A percentile compares a stretch with the other conserved stretches of the same genome.
Conservation (phyloP, 2,888 invertebrate genomes). For the Peribatodes rhomboidaria region DNA sequence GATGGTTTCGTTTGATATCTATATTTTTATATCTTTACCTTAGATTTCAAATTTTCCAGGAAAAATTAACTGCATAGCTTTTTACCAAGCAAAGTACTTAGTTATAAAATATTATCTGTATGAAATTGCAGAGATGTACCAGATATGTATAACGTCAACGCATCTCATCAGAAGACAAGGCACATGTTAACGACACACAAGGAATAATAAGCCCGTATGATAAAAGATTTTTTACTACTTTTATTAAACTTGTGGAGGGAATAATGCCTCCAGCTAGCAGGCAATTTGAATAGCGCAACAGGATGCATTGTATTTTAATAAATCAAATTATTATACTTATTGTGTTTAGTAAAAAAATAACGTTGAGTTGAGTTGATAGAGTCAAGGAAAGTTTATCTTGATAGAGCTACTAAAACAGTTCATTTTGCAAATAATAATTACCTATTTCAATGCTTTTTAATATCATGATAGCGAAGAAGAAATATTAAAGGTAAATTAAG, state of each 20-base stretch:
- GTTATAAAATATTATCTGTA: constrained; percentile 46
- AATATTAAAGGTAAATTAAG: not conserved
- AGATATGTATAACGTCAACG: constrained; percentile 48
- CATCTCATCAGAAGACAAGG: constrained; percentile 58
- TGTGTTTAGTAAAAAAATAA: constrained; percentile 15
- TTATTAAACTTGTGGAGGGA: constrained; percentile 55
- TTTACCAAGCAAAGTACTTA: constrained; percentile 8
- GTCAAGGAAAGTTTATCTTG: not conserved
- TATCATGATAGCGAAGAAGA: not conserved
- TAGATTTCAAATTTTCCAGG: no score
- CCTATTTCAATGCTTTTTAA: not conserved
- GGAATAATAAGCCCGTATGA: constrained; percentile 68
- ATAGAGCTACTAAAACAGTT: not conserved
- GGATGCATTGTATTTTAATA: constrained; percentile 52
- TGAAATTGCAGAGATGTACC: constrained; percentile 34
- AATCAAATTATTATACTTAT: constrained; percentile 27
- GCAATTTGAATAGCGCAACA: constrained; percentile 60
- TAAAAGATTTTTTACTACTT: constrained; percentile 60
- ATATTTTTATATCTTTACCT: no score
- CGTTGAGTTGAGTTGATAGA: constrained; percentile 1
- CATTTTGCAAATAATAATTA: not conserved
- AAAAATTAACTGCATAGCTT: not conserved
- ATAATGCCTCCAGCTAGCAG: constrained; percentile 55
- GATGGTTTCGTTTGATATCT: no score
- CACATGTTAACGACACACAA: constrained; percentile 60